Evolutionary conservation across 1,140 invertebrate genomes (phyloP).

Genomic region (Aphidius ervi): DNA sequence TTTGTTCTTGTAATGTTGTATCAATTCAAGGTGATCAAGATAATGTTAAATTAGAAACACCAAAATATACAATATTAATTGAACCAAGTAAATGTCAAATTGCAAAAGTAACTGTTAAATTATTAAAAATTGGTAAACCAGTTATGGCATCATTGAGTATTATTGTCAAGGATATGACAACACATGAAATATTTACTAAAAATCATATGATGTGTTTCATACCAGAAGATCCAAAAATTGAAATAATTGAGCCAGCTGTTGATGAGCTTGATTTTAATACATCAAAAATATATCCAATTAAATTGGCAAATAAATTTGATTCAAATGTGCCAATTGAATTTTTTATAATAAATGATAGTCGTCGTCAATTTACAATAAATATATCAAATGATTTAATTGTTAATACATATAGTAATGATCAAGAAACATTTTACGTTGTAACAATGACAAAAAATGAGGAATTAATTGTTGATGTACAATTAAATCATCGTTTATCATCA

Average conservation of each 20-base stretch:
- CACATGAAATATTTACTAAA: conserved; percentile 35
- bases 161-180: conserved; percentile 42
- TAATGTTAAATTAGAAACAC: conserved; percentile 36
- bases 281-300: conserved; percentile 23
- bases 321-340: conserved; percentile 36
- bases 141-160: conserved; percentile 37
- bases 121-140: conserved; percentile 38
- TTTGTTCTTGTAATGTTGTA: conserved; percentile 32
- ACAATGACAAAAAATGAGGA: no score
- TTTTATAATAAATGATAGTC: conserved; percentile 31
- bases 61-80: conserved; percentile 36
- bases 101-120: conserved; percentile 36
- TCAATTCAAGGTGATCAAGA: conserved; percentile 40
- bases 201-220: conserved; percentile 47
- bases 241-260: conserved; percentile 25
- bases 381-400: neutral
- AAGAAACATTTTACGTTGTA: no score
- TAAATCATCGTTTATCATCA: conserved; percentile 18
- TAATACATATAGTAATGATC: neutral
- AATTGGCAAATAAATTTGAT: conserved; percentile 43
- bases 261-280: neutral
- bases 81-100: conserved; percentile 36
- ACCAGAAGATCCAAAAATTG: conserved; percentile 39
- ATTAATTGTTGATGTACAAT: neutral
- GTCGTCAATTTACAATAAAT: neutral